Evolutionary conservation across 2,797 vertebrate species (phyloP).

Genomic region (Cossypha polioptera): DNA sequence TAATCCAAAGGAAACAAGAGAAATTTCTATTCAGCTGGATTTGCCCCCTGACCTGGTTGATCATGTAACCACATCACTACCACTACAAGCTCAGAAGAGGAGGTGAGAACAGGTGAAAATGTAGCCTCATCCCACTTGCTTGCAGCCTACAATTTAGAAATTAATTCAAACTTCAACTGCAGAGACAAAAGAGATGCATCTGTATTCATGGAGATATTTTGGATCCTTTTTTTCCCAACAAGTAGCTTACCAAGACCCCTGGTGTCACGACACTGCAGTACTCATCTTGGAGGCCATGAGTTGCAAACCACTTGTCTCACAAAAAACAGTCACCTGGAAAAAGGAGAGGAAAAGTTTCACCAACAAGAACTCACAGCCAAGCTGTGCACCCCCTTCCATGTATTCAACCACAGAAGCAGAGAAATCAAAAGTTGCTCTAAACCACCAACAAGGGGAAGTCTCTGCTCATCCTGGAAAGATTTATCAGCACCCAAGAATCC

Average conservation of each 20-base stretch:
- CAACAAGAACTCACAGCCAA: background rate
- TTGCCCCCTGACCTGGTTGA: background rate
- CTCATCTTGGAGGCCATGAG: conserved; percentile 73
- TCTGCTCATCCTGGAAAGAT: background rate
- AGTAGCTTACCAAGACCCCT: conserved; percentile 80
- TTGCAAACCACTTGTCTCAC: conserved; percentile 56
- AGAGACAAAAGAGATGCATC: background rate
- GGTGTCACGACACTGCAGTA: conserved; percentile 82
- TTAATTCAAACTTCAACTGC: background rate
- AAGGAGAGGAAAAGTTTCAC: background rate
- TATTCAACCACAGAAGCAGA: background rate
- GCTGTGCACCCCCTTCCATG: background rate
- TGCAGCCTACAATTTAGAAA: background rate
- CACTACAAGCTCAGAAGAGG: background rate
- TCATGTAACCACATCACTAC: background rate
- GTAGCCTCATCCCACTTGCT: background rate
- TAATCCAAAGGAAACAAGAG: background rate
- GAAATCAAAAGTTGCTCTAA: background rate
- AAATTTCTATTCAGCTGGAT: background rate
- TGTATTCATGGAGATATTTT: accelerated
- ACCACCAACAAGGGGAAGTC: background rate
- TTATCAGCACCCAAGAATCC: background rate
- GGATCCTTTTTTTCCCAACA: background rate
- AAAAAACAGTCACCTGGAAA: conserved; percentile 70
- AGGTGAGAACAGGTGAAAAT: conserved; percentile 37